Evolutionary conservation across 2,888 invertebrate genomes (phyloP).

Genomic region (Dasypolia templi): DNA sequence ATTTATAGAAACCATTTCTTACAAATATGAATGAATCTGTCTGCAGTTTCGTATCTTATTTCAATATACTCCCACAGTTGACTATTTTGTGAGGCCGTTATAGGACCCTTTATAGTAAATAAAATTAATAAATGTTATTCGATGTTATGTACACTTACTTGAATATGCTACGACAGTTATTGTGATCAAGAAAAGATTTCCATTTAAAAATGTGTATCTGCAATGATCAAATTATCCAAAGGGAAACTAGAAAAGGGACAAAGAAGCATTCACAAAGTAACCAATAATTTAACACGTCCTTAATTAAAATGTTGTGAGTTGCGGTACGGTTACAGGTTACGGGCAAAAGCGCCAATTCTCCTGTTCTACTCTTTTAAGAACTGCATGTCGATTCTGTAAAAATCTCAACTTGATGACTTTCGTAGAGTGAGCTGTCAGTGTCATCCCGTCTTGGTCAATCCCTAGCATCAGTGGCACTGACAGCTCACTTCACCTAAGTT

Average conservation of each 20-base stretch:
- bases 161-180: background rate
- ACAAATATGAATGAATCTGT: conserved; percentile 48
- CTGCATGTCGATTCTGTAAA: no score
- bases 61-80: conserved; percentile 45
- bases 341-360: no score
- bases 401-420: no score
- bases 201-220: background rate
- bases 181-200: background rate
- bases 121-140: conserved; percentile 36
- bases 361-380: no score
- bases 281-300: background rate
- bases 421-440: no score
- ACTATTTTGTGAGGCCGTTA: conserved; percentile 43
- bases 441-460: no score
- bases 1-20: conserved; percentile 56
- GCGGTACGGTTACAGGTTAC: no score
- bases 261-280: background rate
- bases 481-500: no score
- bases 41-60: conserved; percentile 54
- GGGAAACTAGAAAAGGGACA: background rate
- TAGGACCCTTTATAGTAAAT: conserved; percentile 41
- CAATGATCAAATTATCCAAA: background rate
- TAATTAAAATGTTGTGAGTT: no score
- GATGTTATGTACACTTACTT: background rate
- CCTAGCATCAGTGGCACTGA: no score